Base-by-base conservation (phyloP, 1,140 invertebrate species). In the Meloidogyne exigua region DNA sequence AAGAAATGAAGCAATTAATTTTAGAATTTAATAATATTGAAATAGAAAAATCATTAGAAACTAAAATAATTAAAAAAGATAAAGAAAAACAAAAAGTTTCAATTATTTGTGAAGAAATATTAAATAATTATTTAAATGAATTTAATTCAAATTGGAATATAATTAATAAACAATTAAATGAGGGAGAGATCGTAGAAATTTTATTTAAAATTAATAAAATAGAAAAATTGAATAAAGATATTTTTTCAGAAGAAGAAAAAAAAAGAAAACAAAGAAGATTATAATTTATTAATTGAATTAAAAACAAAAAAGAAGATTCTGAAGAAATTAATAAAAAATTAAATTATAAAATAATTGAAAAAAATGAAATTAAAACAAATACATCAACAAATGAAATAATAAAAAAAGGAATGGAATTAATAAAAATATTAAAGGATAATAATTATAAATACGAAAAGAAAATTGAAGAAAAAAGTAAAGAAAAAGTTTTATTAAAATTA, bases 281-380 rank as follows among this genome's bases (percentile, higher is more conserved):
- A 39, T 39, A 39, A 39, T 39, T 9, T 39, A 39, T 39, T 39
- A 39, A 39, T 39, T 39, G 36, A 10, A 39, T 39, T 39, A 39
- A 39, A 39, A 9, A 39, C 23, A 65, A 65, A 65, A 65, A 65
- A 65, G 63, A 65, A 32, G 10, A 23, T 65, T 25, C 10, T 25
- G 63, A 23, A 7, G 63, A 65, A 32, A 25, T 32, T 7, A 65
- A 9, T 7, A 65, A 9, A 25, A 32, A 65, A 65, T 65, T 65
- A 65, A 65, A 9, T 65, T 3, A 25, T 23, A 65, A 32, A 65
- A 65, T 25, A 65, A 65, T 65, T 65, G 10, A 65, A 65, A 65
- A 65, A 65, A 65, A 25, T 65, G 63, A 65, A 65, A 10, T 23
- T 9, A 32, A 65, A 25, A 32, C 11, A 65, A 65, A 65, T 9